phyloP scores from a whole-genome alignment of 2,113 vertebrate species.

The Xiphias gladius region DNA sequence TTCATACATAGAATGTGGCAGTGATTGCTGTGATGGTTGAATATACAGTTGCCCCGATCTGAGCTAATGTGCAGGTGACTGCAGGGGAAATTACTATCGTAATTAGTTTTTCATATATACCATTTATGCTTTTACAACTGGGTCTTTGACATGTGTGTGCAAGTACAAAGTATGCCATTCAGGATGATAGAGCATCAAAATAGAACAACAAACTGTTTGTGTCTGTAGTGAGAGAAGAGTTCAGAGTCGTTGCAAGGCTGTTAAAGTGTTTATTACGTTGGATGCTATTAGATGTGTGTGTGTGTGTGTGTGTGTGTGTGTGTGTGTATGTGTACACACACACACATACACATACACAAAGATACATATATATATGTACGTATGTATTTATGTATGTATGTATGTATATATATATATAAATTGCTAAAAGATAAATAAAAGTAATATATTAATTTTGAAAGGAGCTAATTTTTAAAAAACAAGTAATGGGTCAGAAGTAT shows the following conservation, averaged over 20 bases:
- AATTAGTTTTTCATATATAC: constrained; percentile 52
- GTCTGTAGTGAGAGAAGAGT: no score
- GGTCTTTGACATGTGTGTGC: constrained; percentile 5
- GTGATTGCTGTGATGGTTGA: constrained; percentile 49
- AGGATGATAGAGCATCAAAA: neutral
- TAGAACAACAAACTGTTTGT: no score
- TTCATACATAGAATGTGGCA: constrained; percentile 36
- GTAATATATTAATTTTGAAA: neutral
- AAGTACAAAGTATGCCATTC: neutral
- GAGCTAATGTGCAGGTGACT: constrained; percentile 31
- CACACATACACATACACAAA: no score
- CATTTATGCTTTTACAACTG: constrained; percentile 18
- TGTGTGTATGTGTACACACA: no score
- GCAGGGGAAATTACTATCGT: constrained; percentile 44
- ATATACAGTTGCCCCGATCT: constrained; percentile 19
- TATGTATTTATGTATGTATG: neutral
- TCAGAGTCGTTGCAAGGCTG: no score
- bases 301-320: no score
- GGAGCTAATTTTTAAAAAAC: neutral
- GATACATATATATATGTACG: no score
- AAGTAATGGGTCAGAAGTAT: neutral
- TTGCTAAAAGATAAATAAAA: neutral
- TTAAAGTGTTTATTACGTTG: no score
- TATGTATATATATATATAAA: neutral
- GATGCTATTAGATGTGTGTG: no score